These are phyloP conservation scores for Ciconia maguari DNA, from an alignment of 2,113 vertebrate genomes.

Conservation along the genomic window DNA sequence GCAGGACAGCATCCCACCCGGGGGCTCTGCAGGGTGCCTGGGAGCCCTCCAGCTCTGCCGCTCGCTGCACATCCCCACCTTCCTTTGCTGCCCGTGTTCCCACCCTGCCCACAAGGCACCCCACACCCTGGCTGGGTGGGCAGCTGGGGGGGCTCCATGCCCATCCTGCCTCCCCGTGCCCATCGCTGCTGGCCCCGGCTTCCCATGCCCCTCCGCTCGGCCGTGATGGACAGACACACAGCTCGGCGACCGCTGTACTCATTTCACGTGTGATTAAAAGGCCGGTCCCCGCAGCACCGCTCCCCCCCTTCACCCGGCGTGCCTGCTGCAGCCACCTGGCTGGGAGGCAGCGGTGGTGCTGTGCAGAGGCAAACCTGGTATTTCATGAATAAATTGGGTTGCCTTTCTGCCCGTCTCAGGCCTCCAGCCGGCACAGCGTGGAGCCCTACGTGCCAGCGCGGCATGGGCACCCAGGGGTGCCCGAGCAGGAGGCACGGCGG, in stretches of 20 bases:
- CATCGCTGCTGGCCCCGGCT: neutral
- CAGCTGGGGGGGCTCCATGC: neutral
- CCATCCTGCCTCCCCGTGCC: neutral
- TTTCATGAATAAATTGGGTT: neutral
- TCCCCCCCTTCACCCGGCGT: neutral
- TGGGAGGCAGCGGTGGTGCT: neutral
- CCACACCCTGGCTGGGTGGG: neutral
- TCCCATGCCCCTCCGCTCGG: neutral
- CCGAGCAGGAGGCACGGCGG: neutral
- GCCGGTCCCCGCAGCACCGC: neutral
- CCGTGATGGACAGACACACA: neutral
- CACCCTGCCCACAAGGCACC: neutral
- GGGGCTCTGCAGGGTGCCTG: neutral
- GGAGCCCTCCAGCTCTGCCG: fast-evolving
- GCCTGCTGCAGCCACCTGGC: neutral
- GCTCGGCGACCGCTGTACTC: neutral
- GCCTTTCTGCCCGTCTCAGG: neutral
- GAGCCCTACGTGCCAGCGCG: fast-evolving
- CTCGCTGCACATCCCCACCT: neutral
- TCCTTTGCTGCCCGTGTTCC: neutral
- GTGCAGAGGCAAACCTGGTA: neutral
- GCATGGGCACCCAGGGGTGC: neutral
- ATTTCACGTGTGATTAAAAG: neutral
- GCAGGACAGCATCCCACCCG: neutral
- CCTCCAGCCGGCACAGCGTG: neutral